Evolutionary conservation across 2,113 vertebrate genomes (phyloP).

Genomic region (Halichoerus grypus): DNA sequence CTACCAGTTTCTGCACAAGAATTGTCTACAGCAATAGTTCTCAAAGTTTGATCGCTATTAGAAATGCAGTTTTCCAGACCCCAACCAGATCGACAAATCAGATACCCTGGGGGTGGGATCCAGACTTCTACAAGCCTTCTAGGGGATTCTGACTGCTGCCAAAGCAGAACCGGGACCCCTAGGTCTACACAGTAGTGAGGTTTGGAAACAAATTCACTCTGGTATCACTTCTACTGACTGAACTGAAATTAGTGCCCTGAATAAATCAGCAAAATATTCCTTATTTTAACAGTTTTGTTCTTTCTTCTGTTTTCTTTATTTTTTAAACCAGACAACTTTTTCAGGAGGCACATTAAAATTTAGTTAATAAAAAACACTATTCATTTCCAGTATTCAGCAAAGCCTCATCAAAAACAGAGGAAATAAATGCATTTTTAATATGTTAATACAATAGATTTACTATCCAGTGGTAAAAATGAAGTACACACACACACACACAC

Average conservation of each 20-base stretch:
- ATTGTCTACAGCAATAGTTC: background rate
- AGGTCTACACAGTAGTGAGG: background rate
- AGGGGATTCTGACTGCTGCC: background rate
- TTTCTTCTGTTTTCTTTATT: background rate
- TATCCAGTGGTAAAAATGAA: background rate
- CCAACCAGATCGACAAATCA: background rate
- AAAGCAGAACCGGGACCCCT: background rate
- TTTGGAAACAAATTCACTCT: background rate
- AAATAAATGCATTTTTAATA: background rate
- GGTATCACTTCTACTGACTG: background rate
- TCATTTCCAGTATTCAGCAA: background rate
- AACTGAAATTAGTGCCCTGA: background rate
- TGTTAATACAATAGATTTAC: background rate
- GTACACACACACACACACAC: background rate
- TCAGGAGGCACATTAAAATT: background rate
- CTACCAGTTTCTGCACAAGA: background rate
- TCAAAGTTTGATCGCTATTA: background rate
- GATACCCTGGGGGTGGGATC: background rate
- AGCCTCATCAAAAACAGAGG: background rate
- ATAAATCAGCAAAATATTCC: background rate
- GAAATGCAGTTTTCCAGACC: background rate
- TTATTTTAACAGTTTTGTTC: background rate
- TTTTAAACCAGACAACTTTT: background rate
- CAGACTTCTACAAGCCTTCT: background rate
- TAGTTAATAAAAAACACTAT: background rate